Base-by-base conservation (phyloP, 2,113 vertebrate species). In the Grus americana region DNA sequence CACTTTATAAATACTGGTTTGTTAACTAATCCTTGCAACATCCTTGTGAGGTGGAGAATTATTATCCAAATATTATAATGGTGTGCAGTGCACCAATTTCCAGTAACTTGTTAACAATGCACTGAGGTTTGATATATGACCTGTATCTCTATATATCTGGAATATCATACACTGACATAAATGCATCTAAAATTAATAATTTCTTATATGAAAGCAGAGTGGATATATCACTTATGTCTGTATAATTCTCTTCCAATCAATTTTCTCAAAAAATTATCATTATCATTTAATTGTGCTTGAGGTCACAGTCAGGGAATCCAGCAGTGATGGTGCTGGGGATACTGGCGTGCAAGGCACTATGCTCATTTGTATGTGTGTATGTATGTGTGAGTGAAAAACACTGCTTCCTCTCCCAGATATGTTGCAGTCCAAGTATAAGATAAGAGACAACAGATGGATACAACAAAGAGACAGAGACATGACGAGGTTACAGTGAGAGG, bases 381-480 rank as follows among this genome's bases (percentile, higher is more conserved):
- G 18, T 89, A 29, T 55, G 40, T 34, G 32, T 47, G 32, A 87
- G 16, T 47, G 57, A 83, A 80, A 91, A 84, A 74, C 49, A 27
- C 54, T 84, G 30, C 79, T 94, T 92, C 66, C 70, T 91, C 15
- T 68, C n/a, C 75, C 52, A 67, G 68, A 42, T 86, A 79, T 80
- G 91, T 89, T 87, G 80, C 44, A 79, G 73, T 75, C 57, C 58
- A 89, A 91, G 40, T 85, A 38, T 82, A 68, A 38, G 34, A 22
- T 87, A 90, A 87, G 78, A 81, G 70, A 73, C 44, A 96, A 76
- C 91, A 92, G 86, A 95, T 92, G 70, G 91, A 76, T 87, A 49
- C 46, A 93, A 79, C 62, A 83, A 93, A 89, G 49, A 95, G 71
- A 86, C 46, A 83, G 82, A 93, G 70, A 79, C 66, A 95, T 72